Evolutionary conservation across 2,797 vertebrate genomes (phyloP), one percentile per base, ranked within the genome.

Genomic region (Xyrichtys novacula): DNA sequence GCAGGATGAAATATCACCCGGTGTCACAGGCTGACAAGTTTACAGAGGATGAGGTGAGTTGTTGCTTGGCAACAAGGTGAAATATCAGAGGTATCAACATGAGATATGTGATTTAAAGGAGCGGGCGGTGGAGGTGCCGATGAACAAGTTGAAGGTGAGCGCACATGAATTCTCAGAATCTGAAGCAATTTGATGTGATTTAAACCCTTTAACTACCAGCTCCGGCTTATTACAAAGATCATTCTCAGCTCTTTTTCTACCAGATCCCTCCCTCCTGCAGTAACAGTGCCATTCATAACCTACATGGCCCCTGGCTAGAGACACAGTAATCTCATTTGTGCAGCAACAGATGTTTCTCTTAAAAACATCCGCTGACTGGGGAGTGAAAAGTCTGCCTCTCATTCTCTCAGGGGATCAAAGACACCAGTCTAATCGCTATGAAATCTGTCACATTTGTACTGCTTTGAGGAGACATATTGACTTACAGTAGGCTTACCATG

Each of bases 1-100:
- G 57, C 91, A 94, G 93, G 88, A 95, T 96, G 88, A 96, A 94
- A 88, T 94, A 96, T 92, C 95, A 95, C 91, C 94, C 95, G 5
- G 89, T 94, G 94, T 96, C 95, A 64, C 91, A 90, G 85, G 94
- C 94, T 46, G 95, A 96, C 91, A 94, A 95, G 62, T 97, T 97
- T 94, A 95, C 91, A 25, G 94, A 94, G 76, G 93, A 93, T 68
- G 95, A 96, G 96, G 96, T 96, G 89, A 93, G 93, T 81, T 43
- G 83, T 88, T 88, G 89, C 90, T 54, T 86, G 76, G 91, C 87
- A 90, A 92, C 91, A 81, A 71, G 79, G 80, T 85, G 76, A 89
- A 87, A 81, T 85, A 89, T 73, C 65, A 52, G 39, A 68, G 65
- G 53, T 75, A 84, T 84, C 81, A 75, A 77, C 55, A 71, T 61